A percentile compares a stretch with the other conserved stretches of the same genome.
phyloP scores from a whole-genome alignment of 2,797 vertebrate genomes.

The Chromobotia macracanthus region DNA sequence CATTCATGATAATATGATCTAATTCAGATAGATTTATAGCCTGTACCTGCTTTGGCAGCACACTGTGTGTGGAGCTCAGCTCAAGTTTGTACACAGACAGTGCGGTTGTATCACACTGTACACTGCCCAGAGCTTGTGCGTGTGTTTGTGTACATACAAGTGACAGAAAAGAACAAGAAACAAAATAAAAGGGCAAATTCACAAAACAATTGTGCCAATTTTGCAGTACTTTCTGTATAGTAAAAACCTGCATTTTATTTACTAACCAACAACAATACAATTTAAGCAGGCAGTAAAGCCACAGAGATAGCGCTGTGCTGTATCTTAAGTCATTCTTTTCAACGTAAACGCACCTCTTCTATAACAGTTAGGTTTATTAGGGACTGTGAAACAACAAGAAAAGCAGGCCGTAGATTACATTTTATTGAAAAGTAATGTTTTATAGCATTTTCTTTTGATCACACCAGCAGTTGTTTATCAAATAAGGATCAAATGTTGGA shows the following conservation, averaged over 20 bases:
- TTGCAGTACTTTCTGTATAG: not conserved
- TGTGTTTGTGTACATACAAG: constrained; percentile 4
- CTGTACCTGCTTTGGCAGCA: constrained; percentile 70
- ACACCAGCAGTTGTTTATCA: too few relatives aligned
- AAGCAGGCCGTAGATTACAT: too few relatives aligned
- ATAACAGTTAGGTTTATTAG: not conserved
- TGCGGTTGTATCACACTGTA: constrained; percentile 66
- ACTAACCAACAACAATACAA: not conserved
- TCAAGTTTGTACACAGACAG: constrained; percentile 62
- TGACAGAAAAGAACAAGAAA: constrained; percentile 3
- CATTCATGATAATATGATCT: constrained; percentile 65
- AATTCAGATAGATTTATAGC: constrained; percentile 69
- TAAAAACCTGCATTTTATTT: not conserved
- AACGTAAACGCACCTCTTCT: not conserved
- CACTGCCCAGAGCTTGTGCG: constrained; percentile 58
- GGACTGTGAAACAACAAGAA: not conserved
- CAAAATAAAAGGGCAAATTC: not conserved
- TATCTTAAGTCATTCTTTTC: not conserved
- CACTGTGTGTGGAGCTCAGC: constrained; percentile 69
- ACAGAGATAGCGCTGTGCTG: not conserved
- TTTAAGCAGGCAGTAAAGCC: not conserved
- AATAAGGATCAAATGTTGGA: not conserved
- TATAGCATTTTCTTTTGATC: too few relatives aligned
- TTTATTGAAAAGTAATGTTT: too few relatives aligned
- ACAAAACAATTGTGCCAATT: constrained; percentile 12